Conservation (phyloP, 2,797 vertebrate species). For the Cetoscarus ocellatus region DNA sequence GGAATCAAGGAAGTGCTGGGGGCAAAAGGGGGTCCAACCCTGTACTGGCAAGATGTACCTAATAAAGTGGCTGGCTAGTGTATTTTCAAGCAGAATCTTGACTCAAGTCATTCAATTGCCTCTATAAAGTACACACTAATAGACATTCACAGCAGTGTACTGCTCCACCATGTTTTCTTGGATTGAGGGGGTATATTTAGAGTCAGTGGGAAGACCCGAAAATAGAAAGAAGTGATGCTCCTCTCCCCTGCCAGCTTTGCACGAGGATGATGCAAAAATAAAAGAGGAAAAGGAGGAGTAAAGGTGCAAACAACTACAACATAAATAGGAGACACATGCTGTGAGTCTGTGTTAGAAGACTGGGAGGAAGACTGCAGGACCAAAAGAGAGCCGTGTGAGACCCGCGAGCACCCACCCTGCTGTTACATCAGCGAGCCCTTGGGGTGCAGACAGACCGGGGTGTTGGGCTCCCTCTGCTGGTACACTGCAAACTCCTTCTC, state of each 20-base stretch:
- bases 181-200: conserved; percentile 43
- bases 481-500: conserved; percentile 8
- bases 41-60: too few relatives aligned
- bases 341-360: conserved; percentile 10
- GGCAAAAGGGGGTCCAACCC: too few relatives aligned
- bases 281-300: not conserved
- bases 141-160: conserved; percentile 1
- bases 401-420: conserved; percentile 64
- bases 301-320: not conserved
- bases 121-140: conserved; percentile 16
- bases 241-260: conserved; percentile 12
- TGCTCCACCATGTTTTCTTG: conserved; percentile 30
- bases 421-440: conserved; percentile 71
- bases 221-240: conserved; percentile 46
- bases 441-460: conserved; percentile 53
- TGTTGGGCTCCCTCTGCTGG: conserved; percentile 78
- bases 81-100: conserved; percentile 2
- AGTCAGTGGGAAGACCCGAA: conserved; percentile 13
- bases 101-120: conserved; percentile 27
- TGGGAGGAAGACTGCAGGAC: conserved; percentile 18
- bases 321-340: not conserved
- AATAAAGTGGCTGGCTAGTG: too few relatives aligned
- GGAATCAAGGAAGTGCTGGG: too few relatives aligned
- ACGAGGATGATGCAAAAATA: not conserved
- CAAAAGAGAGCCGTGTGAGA: conserved; percentile 30